Evolutionary conservation across 2,888 invertebrate species (phyloP), one percentile per base, ranked within the genome.

Genomic region (Miltochrista miniata): DNA sequence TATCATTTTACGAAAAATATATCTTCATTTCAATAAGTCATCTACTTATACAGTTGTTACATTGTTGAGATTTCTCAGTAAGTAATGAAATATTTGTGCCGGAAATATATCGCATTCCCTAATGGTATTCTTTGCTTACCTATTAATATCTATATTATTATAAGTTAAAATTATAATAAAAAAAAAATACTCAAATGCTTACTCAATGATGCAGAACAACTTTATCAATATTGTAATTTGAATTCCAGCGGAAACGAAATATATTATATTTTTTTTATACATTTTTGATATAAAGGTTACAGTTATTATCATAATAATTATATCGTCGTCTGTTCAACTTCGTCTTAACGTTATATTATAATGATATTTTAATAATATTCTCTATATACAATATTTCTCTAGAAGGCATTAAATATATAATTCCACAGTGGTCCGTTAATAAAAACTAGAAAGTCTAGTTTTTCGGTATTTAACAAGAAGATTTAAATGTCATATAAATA

Each of bases 361-460:
- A 54, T 74, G 68, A 75, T 78, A 78, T 24, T 24, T 4, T 24
- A 24, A 24, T 24, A 4, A 4, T 75, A 72, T 71, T 72, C 66
- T 75, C 66, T 75, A 75, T 75, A 72, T 75, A 80, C 68, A 76
- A 70, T n/a, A n/a, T 72, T 75, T 63, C 55, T 76, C 80, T 85
- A 85, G 74, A 86, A 87, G 85, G 84, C 83, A 76, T 81, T 83
- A 78, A 75, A 81, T 82, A 71, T 79, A 74, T 75, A 81, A 79
- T n/a, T 81, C 84, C 79, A 80, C 77, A 76, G 74, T 87, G 87
- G 87, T 87, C 87, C 87, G 74, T 83, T 80, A 66, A 76, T 72
- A 71, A 74, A 67, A 66, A 64, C 64, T 73, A 74, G 62, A 67
- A 68, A 54, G 61, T 57, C 61, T 58, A 59, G 53, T 59, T 54